Evolutionary conservation across 2,888 invertebrate genomes (phyloP).

Genomic region (Sarcophaga subvicina): DNA sequence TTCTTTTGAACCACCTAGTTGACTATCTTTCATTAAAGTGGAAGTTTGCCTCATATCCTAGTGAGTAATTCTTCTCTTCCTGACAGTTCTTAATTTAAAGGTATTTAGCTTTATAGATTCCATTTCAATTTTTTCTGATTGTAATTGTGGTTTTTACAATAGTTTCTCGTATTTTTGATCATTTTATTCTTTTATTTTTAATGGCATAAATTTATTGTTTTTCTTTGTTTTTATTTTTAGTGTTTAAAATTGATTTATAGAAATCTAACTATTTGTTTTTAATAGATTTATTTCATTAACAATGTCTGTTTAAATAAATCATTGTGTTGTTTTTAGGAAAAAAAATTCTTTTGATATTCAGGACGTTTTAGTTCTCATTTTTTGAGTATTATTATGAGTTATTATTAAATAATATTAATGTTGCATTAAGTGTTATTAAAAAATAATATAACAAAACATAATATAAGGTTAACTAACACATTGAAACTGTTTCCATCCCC

Average conservation of each 20-base stretch:
- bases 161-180: too few species aligned
- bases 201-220: background rate
- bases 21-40: too few species aligned
- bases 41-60: too few species aligned
- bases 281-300: background rate
- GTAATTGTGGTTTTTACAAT: too few species aligned
- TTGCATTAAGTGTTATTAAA: too few species aligned
- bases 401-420: too few species aligned
- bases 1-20: too few species aligned
- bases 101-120: too few species aligned
- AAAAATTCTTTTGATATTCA: background rate
- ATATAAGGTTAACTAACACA: background rate
- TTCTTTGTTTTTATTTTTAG: background rate
- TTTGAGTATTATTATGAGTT: background rate
- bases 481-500: too few species aligned
- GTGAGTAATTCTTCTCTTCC: too few species aligned
- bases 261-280: slow-evolving; percentile 29
- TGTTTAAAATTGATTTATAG: slow-evolving; percentile 10
- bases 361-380: background rate
- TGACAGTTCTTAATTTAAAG: too few species aligned
- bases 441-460: slow-evolving; percentile 20
- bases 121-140: too few species aligned
- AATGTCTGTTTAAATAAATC: background rate
- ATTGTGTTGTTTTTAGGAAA: background rate
- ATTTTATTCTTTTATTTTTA: background rate